phyloP scores from a whole-genome alignment of 2,113 vertebrate species.

The Microcebus ravelobensis region DNA sequence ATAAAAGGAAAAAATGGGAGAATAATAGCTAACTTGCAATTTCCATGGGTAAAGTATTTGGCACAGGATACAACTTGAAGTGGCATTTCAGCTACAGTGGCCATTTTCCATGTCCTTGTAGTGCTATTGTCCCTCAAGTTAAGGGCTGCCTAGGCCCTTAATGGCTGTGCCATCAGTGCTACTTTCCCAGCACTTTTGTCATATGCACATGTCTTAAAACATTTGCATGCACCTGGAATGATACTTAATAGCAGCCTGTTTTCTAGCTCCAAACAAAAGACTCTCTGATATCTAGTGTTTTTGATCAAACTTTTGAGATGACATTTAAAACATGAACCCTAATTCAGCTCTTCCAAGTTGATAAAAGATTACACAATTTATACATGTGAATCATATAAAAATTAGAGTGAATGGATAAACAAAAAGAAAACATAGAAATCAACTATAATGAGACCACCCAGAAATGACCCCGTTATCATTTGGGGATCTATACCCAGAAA shows the following conservation, averaged over 20 bases:
- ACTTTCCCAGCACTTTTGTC: background rate
- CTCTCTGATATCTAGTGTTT: background rate
- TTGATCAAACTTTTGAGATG: background rate
- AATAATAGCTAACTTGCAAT: background rate
- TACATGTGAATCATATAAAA: background rate
- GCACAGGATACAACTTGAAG: background rate
- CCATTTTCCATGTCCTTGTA: background rate
- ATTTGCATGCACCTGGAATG: background rate
- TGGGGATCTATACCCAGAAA: background rate
- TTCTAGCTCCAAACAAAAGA: background rate
- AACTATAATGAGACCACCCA: conserved; percentile 48
- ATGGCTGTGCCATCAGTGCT: background rate
- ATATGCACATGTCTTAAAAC: background rate
- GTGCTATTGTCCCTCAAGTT: background rate
- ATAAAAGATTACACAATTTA: background rate
- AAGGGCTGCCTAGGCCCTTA: background rate
- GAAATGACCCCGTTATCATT: background rate
- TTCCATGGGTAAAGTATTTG: background rate
- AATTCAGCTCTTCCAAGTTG: background rate
- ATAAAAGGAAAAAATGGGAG: background rate
- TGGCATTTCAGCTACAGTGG: background rate
- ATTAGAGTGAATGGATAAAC: background rate
- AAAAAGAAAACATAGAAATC: conserved; percentile 45
- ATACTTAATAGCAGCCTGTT: background rate
- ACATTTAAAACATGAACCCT: background rate